Conservation (phyloP, 2,797 vertebrate genomes). For the Protosalanx chinensis region DNA sequence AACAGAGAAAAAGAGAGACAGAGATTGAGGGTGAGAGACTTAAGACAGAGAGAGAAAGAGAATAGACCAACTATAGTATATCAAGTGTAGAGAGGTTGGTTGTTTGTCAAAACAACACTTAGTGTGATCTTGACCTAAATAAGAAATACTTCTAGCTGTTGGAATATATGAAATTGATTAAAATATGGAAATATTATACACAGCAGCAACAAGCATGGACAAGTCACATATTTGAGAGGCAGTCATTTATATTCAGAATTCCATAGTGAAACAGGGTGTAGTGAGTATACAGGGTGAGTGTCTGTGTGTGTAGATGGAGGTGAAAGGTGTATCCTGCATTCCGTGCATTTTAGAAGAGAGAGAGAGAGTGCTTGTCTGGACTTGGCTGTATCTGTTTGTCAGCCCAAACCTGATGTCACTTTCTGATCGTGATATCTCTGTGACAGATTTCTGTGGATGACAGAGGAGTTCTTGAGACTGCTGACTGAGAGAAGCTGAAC, state of each 20-base stretch:
- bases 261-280: slow-evolving; percentile 27
- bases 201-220: slow-evolving; percentile 53
- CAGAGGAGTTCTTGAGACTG: background rate
- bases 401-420: slow-evolving; percentile 49
- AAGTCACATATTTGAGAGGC: slow-evolving; percentile 50
- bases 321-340: slow-evolving; percentile 64
- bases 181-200: background rate
- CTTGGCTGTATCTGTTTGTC: slow-evolving; percentile 60
- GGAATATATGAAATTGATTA: slow-evolving; percentile 56
- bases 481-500: background rate
- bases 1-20: slow-evolving; percentile 5
- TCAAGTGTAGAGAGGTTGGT: background rate
- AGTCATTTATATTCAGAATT: slow-evolving; percentile 35
- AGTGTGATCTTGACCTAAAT: slow-evolving; percentile 20
- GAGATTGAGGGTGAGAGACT: background rate
- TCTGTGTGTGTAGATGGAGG: slow-evolving; percentile 28
- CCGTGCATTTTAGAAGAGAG: slow-evolving; percentile 50
- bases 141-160: slow-evolving; percentile 1
- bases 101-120: background rate
- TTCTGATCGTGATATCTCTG: slow-evolving; percentile 30
- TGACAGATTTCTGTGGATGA: background rate
- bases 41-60: no score
- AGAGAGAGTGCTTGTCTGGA: slow-evolving; percentile 69
- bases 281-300: background rate
- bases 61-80: background rate